A percentile compares a stretch with the other conserved stretches of the same genome.
Conservation (phyloP, 2,797 vertebrate genomes). For the Oceanodroma leucorhoa region DNA sequence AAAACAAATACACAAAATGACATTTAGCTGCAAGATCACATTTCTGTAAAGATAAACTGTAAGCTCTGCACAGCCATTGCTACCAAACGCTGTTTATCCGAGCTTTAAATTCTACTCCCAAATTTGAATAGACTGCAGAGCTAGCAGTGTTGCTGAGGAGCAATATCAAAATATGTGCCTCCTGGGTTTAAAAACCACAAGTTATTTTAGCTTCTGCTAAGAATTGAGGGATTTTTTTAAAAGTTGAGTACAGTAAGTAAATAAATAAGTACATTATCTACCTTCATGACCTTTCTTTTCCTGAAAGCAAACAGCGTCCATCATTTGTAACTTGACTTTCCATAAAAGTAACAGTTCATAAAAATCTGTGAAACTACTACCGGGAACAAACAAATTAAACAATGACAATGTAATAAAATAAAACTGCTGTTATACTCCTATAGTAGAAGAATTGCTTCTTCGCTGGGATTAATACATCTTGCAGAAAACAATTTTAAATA, state of each 20-base stretch:
- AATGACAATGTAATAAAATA: slow-evolving; percentile 73
- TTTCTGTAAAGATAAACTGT: slow-evolving; percentile 26
- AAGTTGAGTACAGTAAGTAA: slow-evolving; percentile 28
- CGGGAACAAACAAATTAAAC: slow-evolving; percentile 76
- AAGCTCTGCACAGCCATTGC: slow-evolving; percentile 24
- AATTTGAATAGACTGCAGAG: slow-evolving; percentile 58
- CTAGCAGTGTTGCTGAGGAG: slow-evolving; percentile 44
- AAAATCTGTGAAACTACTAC: slow-evolving; percentile 73
- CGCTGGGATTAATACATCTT: slow-evolving; percentile 70
- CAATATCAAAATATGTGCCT: slow-evolving; percentile 63
- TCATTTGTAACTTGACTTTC: slow-evolving; percentile 68
- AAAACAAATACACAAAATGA: slow-evolving; percentile 14
- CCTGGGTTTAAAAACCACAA: slow-evolving; percentile 33
- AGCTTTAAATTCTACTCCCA: slow-evolving; percentile 57
- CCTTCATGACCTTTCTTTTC: slow-evolving; percentile 49
- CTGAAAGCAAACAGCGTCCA: slow-evolving; percentile 58
- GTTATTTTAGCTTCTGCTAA: slow-evolving; percentile 57
- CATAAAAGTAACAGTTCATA: slow-evolving; percentile 75
- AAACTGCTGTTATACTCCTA: slow-evolving; percentile 69
- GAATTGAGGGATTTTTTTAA: background rate
- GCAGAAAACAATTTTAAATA: slow-evolving; percentile 76
- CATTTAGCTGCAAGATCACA: slow-evolving; percentile 10
- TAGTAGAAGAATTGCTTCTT: slow-evolving; percentile 69
- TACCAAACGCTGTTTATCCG: slow-evolving; percentile 21
- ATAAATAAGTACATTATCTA: slow-evolving; percentile 58